Evolutionary conservation across 1,140 invertebrate species (phyloP).

Genomic region (Caerostris darwini): DNA sequence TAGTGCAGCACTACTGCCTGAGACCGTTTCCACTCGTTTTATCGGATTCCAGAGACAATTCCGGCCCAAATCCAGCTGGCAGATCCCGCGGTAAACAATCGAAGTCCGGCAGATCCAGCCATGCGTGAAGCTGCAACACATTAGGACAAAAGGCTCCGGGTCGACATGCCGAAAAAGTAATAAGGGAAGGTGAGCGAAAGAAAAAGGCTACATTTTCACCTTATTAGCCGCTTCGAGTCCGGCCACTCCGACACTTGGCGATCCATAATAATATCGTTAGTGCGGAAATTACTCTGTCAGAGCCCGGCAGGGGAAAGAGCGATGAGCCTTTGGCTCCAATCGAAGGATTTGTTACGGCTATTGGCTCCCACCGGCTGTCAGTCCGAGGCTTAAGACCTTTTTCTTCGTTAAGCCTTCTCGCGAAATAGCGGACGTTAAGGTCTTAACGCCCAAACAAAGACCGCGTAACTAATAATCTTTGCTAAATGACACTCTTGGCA

Average conservation of each 20-base stretch:
- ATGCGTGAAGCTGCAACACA: slow-evolving; percentile 28
- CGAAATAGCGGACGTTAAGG: not conserved
- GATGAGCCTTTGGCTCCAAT: slow-evolving; percentile 68
- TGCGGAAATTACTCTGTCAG: slow-evolving; percentile 76
- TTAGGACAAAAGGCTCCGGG: slow-evolving; percentile 20
- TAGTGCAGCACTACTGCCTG: no score
- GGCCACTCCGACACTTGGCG: slow-evolving; percentile 66
- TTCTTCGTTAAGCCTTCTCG: slow-evolving; percentile 36
- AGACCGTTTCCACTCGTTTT: not conserved
- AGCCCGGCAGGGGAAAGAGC: slow-evolving; percentile 65
- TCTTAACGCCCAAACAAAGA: not conserved
- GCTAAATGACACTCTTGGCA: not conserved
- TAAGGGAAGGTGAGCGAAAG: slow-evolving; percentile 38
- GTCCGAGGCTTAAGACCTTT: slow-evolving; percentile 17
- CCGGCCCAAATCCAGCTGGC: not conserved
- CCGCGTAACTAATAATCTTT: not conserved
- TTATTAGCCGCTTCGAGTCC: slow-evolving; percentile 72
- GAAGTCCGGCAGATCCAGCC: not conserved
- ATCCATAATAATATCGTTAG: slow-evolving; percentile 76
- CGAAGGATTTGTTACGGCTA: slow-evolving; percentile 75
- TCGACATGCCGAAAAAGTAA: slow-evolving; percentile 6
- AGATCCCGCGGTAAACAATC: not conserved
- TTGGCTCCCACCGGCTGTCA: slow-evolving; percentile 64
- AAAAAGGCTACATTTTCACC: slow-evolving; percentile 71
- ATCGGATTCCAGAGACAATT: not conserved